Percentiles rank a stretch among this genome's conserved stretches.
Conservation (phyloP, 2,113 vertebrate species). For the Microcebus griseorufus region DNA sequence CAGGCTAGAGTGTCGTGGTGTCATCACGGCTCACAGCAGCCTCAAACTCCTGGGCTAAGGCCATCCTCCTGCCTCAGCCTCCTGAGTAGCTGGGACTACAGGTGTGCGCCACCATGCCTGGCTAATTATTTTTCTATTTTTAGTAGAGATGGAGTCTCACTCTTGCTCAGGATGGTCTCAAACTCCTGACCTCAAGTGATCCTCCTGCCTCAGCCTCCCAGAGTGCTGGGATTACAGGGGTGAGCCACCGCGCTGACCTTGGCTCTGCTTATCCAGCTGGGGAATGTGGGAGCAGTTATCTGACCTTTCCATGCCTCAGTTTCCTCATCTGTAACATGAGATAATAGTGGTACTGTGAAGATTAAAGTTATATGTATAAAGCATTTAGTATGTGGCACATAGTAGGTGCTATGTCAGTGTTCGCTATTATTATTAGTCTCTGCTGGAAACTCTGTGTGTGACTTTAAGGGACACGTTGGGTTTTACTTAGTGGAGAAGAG, state of each 20-base stretch:
- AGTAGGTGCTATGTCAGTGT: neutral
- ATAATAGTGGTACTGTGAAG: neutral
- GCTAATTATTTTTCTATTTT: too few species aligned
- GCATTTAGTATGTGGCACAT: too few species aligned
- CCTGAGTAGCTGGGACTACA: too few species aligned
- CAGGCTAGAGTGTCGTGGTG: too few species aligned
- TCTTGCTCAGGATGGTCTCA: neutral
- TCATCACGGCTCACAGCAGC: too few species aligned
- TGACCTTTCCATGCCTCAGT: neutral
- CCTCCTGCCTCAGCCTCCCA: neutral
- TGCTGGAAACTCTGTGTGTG: neutral
- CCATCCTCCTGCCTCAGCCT: too few species aligned
- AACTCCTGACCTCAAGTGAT: neutral
- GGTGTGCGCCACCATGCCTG: rapidly evolving
- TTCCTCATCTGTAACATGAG: neutral
- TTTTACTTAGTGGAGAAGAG: neutral
- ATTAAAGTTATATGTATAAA: neutral
- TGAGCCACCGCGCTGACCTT: neutral
- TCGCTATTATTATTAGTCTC: neutral
- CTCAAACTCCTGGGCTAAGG: too few species aligned
- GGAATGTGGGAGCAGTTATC: neutral
- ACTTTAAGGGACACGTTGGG: neutral
- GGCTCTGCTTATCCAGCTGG: neutral
- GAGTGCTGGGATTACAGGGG: neutral
- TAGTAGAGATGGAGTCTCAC: too few species aligned